Conservation (phyloP, 1,140 invertebrate species). For the Laupala kohalensis region DNA sequence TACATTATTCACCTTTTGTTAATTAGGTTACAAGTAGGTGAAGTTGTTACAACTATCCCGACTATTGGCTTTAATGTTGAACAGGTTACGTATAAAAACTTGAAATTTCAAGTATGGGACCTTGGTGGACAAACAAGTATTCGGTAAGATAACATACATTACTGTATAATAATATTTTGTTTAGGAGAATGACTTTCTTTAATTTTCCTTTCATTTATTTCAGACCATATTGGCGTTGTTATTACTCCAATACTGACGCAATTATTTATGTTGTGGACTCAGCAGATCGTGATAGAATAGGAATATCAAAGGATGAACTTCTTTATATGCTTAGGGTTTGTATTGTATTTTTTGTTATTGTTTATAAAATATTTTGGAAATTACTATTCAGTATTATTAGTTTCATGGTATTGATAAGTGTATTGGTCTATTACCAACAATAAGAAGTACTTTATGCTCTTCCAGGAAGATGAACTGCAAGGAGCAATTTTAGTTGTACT, state of each 20-base stretch:
- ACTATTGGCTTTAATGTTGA: conserved; percentile 98
- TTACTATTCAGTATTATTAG: not conserved
- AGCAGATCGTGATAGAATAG: conserved; percentile 95
- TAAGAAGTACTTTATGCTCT: conserved; percentile 12
- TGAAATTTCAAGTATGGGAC: conserved; percentile 97
- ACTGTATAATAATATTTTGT: not conserved
- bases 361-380: not conserved
- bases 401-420: too few species aligned
- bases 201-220: conserved; percentile 25
- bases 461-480: conserved; percentile 90
- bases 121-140: conserved; percentile 96
- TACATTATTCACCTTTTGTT: not conserved
- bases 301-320: conserved; percentile 96
- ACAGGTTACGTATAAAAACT: conserved; percentile 91
- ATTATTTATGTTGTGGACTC: conserved; percentile 99
- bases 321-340: conserved; percentile 88
- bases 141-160: conserved; percentile 30
- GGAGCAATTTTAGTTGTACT: conserved; percentile 90
- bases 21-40: conserved; percentile 78
- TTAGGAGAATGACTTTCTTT: not conserved
- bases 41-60: conserved; percentile 98
- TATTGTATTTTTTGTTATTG: not conserved
- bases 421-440: too few species aligned
- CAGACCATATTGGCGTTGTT: conserved; percentile 99
- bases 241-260: conserved; percentile 99